Conservation (phyloP, 2,113 vertebrate species). For the Sebastes schlegelii region DNA sequence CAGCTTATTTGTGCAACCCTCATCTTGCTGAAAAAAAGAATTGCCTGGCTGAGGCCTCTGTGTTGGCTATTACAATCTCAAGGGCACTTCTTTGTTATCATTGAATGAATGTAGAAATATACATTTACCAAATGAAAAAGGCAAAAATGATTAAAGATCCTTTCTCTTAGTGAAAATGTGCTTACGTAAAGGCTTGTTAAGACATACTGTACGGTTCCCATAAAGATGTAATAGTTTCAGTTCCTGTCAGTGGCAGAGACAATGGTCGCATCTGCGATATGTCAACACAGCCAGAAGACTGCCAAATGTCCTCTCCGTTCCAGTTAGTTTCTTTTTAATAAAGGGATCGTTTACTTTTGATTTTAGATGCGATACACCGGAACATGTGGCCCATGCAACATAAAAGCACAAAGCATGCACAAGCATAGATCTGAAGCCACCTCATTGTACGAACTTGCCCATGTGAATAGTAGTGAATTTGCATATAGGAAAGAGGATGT, state of each 20-base stretch:
- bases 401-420: slow-evolving; percentile 8
- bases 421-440: slow-evolving; percentile 33
- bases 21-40: slow-evolving; percentile 50
- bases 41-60: slow-evolving; percentile 39
- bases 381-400: slow-evolving; percentile 11
- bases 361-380: slow-evolving; percentile 7
- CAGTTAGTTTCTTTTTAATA: slow-evolving; percentile 15
- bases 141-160: neutral
- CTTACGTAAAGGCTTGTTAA: slow-evolving; percentile 16
- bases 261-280: neutral
- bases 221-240: slow-evolving; percentile 36
- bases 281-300: slow-evolving; percentile 5
- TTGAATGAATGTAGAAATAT: slow-evolving; percentile 16
- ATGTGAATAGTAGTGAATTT: neutral
- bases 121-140: neutral
- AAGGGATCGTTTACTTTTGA: neutral
- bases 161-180: neutral
- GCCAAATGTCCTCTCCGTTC: neutral
- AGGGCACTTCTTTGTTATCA: slow-evolving; percentile 1
- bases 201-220: slow-evolving; percentile 5
- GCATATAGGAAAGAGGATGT: neutral
- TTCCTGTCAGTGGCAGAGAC: slow-evolving; percentile 33
- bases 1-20: slow-evolving; percentile 72
- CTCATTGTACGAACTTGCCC: neutral
- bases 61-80: slow-evolving; percentile 28